Evolutionary conservation across 2,797 vertebrate genomes (phyloP).

Genomic region (Menidia menidia): DNA sequence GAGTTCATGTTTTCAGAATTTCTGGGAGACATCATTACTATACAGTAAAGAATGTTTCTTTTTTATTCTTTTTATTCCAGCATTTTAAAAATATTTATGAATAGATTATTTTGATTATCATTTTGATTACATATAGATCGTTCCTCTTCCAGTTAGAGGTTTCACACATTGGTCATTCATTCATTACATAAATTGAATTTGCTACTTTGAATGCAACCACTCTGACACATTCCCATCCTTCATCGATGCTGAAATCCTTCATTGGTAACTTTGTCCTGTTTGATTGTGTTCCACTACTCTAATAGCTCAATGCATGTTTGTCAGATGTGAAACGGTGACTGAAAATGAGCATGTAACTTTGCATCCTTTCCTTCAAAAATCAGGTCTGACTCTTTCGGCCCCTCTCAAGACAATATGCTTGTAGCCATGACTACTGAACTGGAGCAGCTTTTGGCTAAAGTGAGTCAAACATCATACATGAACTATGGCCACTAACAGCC

Average conservation of each 20-base stretch:
- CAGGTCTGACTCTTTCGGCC: conserved; percentile 91
- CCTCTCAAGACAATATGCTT: conserved; percentile 93
- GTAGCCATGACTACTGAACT: conserved; percentile 95
- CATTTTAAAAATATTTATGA: too few relatives aligned
- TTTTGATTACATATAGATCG: too few relatives aligned
- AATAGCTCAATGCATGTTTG: not conserved
- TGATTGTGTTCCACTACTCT: not conserved
- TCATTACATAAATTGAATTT: not conserved
- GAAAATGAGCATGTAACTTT: not conserved
- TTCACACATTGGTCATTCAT: too few relatives aligned
- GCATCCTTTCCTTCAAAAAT: conserved; percentile 1
- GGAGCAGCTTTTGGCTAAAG: conserved; percentile 92
- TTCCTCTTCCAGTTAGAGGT: too few relatives aligned
- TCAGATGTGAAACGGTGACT: not conserved
- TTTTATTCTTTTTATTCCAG: too few relatives aligned
- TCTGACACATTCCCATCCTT: not conserved
- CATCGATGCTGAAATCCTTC: too few relatives aligned
- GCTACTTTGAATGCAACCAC: not conserved
- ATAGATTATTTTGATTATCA: too few relatives aligned
- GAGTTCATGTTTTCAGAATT: too few relatives aligned
- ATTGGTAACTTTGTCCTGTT: not conserved
- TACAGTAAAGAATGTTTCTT: too few relatives aligned
- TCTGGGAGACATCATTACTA: too few relatives aligned
- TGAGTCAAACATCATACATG: conserved; percentile 62
- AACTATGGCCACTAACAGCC: not conserved